Evolutionary conservation across 2,888 invertebrate genomes (phyloP), one percentile per base, ranked within the genome.

Genomic region (Dascillus cervinus): DNA sequence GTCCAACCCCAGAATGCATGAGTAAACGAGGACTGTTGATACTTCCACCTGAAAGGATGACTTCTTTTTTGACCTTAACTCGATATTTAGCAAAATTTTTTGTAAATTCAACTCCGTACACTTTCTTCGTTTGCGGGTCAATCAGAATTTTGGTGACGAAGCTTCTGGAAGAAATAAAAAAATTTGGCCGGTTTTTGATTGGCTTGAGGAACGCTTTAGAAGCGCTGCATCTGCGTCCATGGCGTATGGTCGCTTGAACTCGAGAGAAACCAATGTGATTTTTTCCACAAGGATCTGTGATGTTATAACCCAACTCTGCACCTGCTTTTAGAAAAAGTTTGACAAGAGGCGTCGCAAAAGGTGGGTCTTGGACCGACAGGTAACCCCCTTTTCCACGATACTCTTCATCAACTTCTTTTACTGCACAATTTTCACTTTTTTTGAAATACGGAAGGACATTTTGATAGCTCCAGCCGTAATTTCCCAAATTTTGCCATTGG

Each of bases 21-120:
- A 95, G 70, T 2, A 95, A 58, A 60, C 94, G 92, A 0, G 94
- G 90, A 0, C 89, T 84, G 50, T 86, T 87, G 41, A 95, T 81
- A 2, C 90, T 75, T 0, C 94, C 94, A 2, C 87, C 88, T 8
- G 85, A 81, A 10, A 94, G 52, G 30, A 94, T 83, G 0, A 95
- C 80, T 65, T 90, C 90, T 56, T 81, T 85, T 2, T 71, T 71
- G 0, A 82, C 85, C 24, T 58, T 62, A 0, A 76, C 75, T 6
- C 28, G 41, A 14, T 53, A 48, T 5, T 45, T 53, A 11, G 47
- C 41, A 11, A 66, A 66, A 9, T 75, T 69, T 30, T 76, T 71
- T 1, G 72, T 60, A 39, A 79, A 79, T 46, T 81, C 69, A 0
- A 87, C 77, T 0, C 84, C 86, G 37, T 73, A 71, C 0, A 84